These are phyloP conservation scores for Thamnophis elegans DNA, from an alignment of 2,797 vertebrate species.

Conservation along the genomic window DNA sequence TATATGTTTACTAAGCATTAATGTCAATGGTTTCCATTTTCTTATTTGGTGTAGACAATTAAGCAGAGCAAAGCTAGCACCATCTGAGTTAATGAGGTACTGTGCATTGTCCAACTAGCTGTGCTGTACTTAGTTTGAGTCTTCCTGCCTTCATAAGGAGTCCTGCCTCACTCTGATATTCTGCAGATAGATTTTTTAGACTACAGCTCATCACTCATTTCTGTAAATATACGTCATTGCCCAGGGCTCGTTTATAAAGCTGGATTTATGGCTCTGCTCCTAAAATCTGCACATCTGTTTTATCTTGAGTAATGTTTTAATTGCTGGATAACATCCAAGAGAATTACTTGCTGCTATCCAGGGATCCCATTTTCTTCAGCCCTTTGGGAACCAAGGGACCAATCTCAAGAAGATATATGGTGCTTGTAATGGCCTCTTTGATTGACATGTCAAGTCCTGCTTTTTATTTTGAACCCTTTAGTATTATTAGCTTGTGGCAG, in stretches of 20 bases:
- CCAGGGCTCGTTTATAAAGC: conserved; percentile 59
- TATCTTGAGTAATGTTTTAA: conserved; percentile 62
- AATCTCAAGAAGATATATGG: conserved; percentile 58
- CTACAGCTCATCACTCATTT: conserved; percentile 52
- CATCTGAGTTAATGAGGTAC: not conserved
- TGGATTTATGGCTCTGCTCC: conserved; percentile 59
- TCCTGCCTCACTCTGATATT: conserved; percentile 16
- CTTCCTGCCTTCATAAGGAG: conserved; percentile 10
- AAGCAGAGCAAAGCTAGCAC: not conserved
- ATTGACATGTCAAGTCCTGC: conserved; percentile 39
- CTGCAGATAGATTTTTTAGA: conserved; percentile 49
- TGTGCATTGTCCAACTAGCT: not conserved
- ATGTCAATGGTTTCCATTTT: not conserved
- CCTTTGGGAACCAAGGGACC: conserved; percentile 56
- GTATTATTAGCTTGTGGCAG: conserved; percentile 55
- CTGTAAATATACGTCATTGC: conserved; percentile 54
- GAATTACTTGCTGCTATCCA: conserved; percentile 62
- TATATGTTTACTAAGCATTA: not conserved
- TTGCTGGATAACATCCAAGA: conserved; percentile 55
- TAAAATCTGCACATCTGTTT: conserved; percentile 64
- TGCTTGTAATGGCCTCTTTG: conserved; percentile 37
- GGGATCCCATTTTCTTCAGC: conserved; percentile 57
- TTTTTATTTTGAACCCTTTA: conserved; percentile 34
- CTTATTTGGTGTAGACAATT: not conserved
- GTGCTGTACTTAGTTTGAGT: not conserved